These are phyloP conservation scores for Pachyramphus minor DNA, from an alignment of 2,113 vertebrate genomes.

Conservation along the genomic window DNA sequence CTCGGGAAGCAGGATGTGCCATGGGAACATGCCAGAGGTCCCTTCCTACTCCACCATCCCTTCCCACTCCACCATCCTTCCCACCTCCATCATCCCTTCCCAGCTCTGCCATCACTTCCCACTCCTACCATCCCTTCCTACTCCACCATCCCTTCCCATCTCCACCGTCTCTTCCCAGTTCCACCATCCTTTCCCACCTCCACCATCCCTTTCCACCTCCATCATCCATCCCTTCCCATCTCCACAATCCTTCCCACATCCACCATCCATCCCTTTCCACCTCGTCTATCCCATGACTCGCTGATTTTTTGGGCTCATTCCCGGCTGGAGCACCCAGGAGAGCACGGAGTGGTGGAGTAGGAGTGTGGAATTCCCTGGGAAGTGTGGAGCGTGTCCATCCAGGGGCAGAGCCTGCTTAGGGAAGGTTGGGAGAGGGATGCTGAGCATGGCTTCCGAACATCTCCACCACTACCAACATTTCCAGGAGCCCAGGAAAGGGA, in stretches of 20 bases:
- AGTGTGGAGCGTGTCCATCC: accelerated
- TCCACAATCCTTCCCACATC: no score
- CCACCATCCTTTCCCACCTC: not conserved
- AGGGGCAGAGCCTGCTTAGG: not conserved
- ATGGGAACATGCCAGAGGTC: accelerated
- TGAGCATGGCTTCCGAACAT: not conserved
- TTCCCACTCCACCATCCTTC: not conserved
- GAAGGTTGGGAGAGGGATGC: not conserved
- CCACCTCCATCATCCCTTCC: accelerated
- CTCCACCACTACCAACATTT: not conserved
- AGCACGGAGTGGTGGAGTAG: not conserved
- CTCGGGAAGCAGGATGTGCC: not conserved
- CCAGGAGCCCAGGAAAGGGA: not conserved
- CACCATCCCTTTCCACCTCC: not conserved
- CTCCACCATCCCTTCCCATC: not conserved
- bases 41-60: not conserved
- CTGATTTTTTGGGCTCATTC: not conserved
- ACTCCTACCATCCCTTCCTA: not conserved
- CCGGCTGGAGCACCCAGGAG: not conserved
- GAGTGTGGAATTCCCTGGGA: accelerated
- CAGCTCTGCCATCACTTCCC: not conserved
- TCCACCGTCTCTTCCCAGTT: not conserved
- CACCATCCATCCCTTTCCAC: no score
- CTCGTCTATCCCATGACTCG: not conserved
- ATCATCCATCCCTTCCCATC: not conserved